Evolutionary conservation across 2,113 vertebrate species (phyloP).

Genomic region (rabbit (Oryctolagus cuniculus)): mOryCun1.1 NC_091444.1:34616001-34616500

Average conservation of each 20-base stretch:
- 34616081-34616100: no score
- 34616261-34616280: background rate
- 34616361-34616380: background rate
- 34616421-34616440: background rate
- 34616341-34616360: background rate
- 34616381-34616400: background rate
- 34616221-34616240: no score
- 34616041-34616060: no score
- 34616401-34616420: background rate
- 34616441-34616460: background rate
- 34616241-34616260: background rate
- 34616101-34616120: no score
- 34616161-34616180: no score
- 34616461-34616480: background rate
- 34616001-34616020: no score
- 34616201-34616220: no score
- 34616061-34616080: no score
- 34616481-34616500: background rate
- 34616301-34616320: background rate
- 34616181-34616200: no score
- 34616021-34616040: no score
- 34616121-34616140: no score
- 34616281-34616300: background rate
- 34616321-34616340: background rate
- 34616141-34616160: no score